Evolutionary conservation across 2,797 vertebrate species (phyloP), one percentile per base, ranked within the genome.

Genomic region (Phoeniculus purpureus): DNA sequence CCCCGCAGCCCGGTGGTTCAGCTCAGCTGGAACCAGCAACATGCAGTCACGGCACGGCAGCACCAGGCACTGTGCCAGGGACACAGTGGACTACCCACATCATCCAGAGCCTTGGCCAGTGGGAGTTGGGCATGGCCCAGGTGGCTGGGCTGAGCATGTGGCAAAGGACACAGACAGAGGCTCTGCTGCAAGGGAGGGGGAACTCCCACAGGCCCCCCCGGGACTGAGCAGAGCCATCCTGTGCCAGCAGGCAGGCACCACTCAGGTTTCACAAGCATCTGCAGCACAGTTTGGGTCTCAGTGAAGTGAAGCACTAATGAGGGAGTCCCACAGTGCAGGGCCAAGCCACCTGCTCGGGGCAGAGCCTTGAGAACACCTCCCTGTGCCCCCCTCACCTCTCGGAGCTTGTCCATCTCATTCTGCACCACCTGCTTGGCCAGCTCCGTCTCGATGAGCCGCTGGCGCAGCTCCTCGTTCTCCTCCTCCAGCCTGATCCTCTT

Each of bases 391-490:
- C 97, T 97, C 96, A 99, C 98, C 98, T 99, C 98, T 97, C 98
- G 96, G 73, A 98, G 98, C 96, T 99, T 99, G 94, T 99, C 99
- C 94, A 99, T 98, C 97, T 99, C 99, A 0, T 98, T 98, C 97
- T 99, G 99, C 64, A 99, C 97, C 93, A 99, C 99, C 97, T 99
- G 99, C 90, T 99, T 99, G 94, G 99, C 98, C 62, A 99, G 97
- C 95, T 99, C 99, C 0, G 98, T 98, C 96, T 99, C 99, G 1
- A 99, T 98, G 52, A 99, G 97, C 31, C 98, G 97, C 92, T 98
- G 98, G 62, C 98, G 98, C 85, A 99, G 97, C 50, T 99, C 98
- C 96, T 99, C 99, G 0, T 99, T 99, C 97, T 99, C 99, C 88
- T 98, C 98, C 88, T 99, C 99, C 94, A 99, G 97, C 25, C 97